These are phyloP conservation scores for Pseudotriccus pelzelni DNA, from an alignment of 2,797 vertebrate species.

Conservation along the genomic window DNA sequence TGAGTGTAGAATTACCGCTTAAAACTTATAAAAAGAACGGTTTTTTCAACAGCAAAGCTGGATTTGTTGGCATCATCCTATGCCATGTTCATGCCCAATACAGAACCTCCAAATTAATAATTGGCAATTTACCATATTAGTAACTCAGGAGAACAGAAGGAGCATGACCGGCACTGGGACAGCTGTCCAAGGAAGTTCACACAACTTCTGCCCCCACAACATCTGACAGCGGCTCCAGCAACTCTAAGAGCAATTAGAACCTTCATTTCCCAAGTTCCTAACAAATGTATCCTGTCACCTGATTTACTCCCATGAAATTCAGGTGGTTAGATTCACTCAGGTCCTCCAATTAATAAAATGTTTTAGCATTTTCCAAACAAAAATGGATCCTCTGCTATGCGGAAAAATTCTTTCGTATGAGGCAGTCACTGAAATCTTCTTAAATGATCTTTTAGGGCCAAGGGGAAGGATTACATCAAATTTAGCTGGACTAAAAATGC, in stretches of 20 bases:
- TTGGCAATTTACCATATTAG: background rate
- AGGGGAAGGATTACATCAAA: constrained; percentile 5
- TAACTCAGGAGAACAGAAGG: background rate
- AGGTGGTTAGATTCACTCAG: background rate
- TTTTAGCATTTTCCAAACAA: background rate
- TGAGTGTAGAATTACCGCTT: background rate
- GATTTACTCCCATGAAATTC: background rate
- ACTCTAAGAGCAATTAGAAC: background rate
- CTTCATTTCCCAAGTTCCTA: background rate
- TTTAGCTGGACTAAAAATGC: constrained; percentile 23
- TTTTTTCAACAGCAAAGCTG: background rate
- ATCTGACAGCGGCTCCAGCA: background rate
- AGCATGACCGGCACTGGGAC: background rate
- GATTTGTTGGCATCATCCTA: background rate
- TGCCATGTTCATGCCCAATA: background rate
- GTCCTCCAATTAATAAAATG: background rate
- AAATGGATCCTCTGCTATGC: background rate
- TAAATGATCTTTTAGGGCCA: background rate
- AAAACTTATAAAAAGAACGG: background rate
- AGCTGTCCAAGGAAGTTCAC: background rate
- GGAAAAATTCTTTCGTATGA: background rate
- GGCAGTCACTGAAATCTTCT: background rate
- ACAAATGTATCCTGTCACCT: background rate
- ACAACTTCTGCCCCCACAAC: constrained; percentile 16
- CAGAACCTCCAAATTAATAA: background rate